These are phyloP conservation scores for Mus minutoides DNA, from an alignment of 2,797 vertebrate genomes.

Conservation along the genomic window DNA sequence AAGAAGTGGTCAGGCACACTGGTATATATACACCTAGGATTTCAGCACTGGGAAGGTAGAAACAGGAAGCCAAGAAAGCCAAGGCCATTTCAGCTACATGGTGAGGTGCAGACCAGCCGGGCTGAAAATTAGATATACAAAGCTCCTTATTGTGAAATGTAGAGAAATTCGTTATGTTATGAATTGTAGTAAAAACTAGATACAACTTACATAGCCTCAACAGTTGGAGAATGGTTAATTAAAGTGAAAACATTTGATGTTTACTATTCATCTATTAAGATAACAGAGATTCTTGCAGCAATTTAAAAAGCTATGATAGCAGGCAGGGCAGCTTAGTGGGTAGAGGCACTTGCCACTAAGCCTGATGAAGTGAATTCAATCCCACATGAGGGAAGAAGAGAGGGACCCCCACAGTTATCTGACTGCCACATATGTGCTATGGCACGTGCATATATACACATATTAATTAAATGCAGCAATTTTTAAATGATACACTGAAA, in stretches of 20 bases:
- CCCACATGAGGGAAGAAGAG: neutral
- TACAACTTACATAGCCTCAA: neutral
- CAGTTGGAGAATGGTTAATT: neutral
- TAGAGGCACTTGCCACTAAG: neutral
- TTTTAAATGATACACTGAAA: conserved; percentile 7
- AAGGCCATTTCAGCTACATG: neutral
- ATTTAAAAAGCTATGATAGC: conserved; percentile 1
- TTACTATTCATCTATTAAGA: conserved; percentile 23
- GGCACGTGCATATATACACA: neutral
- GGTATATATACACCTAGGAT: too few relatives aligned
- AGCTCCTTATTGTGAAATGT: neutral
- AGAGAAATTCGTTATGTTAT: conserved; percentile 15
- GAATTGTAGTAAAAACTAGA: conserved; percentile 49
- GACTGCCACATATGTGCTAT: neutral
- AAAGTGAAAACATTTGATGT: conserved; percentile 14
- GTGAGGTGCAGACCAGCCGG: neutral
- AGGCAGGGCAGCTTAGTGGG: too few relatives aligned
- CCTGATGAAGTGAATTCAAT: neutral
- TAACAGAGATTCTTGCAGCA: conserved; percentile 23
- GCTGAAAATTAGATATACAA: neutral
- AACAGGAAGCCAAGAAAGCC: neutral
- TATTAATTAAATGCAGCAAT: neutral
- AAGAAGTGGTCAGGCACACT: neutral
- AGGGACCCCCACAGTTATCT: neutral
- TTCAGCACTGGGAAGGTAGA: neutral